A percentile compares a stretch with the other conserved stretches of the same genome.
These are phyloP conservation scores for Campylorhamphus procurvoides DNA, from an alignment of 2,113 vertebrate genomes.

Conservation along the genomic window DNA sequence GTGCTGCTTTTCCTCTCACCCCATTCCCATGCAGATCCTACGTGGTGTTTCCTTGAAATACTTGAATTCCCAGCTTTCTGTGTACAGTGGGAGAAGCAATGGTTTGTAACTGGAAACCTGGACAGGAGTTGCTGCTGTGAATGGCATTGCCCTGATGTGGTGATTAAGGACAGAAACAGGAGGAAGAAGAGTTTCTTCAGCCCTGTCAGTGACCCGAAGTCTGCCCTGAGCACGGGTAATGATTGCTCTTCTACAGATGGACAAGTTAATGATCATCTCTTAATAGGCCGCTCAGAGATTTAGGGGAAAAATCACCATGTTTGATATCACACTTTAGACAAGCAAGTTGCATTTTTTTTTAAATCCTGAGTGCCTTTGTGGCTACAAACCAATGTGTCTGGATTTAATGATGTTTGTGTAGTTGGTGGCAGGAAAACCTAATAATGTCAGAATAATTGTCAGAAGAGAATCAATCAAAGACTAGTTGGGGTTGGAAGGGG, in stretches of 20 bases:
- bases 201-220: not conserved
- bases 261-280: not conserved
- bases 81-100: not conserved
- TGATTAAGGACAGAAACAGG: not conserved
- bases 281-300: not conserved
- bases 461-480: not conserved
- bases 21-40: not conserved
- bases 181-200: not conserved
- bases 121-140: not conserved
- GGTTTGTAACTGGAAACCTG: not conserved
- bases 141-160: not conserved
- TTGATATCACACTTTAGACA: not conserved
- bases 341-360: not conserved
- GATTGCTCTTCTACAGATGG: not conserved
- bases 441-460: not conserved
- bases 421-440: not conserved
- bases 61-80: not conserved
- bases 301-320: not conserved
- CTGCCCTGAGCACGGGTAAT: not conserved
- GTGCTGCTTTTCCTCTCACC: not conserved
- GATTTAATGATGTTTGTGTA: not conserved
- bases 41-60: not conserved
- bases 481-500: not conserved
- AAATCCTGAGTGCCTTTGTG: not conserved
- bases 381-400: not conserved